Evolutionary conservation across 1,140 invertebrate species (phyloP), one percentile per base, ranked within the genome.

Genomic region (Aphidius gifuensis): DNA sequence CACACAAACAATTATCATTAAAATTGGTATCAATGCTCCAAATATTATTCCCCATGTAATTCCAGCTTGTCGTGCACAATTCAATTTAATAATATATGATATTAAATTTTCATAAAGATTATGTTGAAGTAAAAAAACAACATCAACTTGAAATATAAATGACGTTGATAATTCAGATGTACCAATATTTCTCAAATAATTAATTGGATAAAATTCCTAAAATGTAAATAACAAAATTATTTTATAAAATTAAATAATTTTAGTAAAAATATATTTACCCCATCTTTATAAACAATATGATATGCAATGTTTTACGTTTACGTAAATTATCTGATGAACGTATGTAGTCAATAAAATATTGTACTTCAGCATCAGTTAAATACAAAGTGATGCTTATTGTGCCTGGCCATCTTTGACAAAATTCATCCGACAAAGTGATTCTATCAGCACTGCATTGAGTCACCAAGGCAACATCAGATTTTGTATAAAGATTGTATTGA

Each of bases 201-300:
- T 97, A 21, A 97, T 92, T 1, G 94, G 95, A 81, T 96, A 96
- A 72, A 94, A 92, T 69, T 91, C 90, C 92, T 96, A 73, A 40
- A 81, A 81, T 66, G 66, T 62, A 69, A 65, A 9, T 43, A 48
- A 49, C 45, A 61, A 58, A 11, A 51, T 11, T 32, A 8, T 9
- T 51, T 58, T 45, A 57, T 9, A 61, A 59, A 60, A 60, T 45
- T 48, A 38, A 60, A 55, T n/a, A 45, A 44, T 40, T 9, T 40
- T 54, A n/a, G 60, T 9, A 5, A 4, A 5, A 55, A 49, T 16
- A 38, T 6, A 55, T 6, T 78, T 78, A 91, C 88, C 69, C 93
- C 93, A 80, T 96, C 91, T 81, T 93, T 93, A 73, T 94, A 97
- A 8, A 97, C 93, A 21, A 96, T 84, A 80, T 97, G 94, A 79